A percentile compares a stretch with the other conserved stretches of the same genome.
Conservation (phyloP, 2,113 vertebrate species). For the Chaetodon auriga region DNA sequence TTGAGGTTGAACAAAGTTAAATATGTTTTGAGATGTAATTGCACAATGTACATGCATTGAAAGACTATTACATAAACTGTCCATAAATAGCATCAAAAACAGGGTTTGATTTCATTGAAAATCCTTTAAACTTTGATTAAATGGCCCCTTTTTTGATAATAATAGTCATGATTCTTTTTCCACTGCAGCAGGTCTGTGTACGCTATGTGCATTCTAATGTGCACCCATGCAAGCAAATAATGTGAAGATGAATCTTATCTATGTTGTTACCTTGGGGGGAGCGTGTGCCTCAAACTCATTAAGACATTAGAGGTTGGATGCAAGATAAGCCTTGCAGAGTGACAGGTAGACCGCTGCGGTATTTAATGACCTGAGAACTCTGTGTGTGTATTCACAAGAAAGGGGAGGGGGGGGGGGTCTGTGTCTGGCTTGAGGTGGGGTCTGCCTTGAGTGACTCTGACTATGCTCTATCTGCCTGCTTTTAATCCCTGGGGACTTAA, state of each 20-base stretch:
- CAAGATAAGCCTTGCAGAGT: slow-evolving; percentile 55
- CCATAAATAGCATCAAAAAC: neutral
- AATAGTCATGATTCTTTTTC: neutral
- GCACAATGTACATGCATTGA: neutral
- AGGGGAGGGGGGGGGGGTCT: neutral
- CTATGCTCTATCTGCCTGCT: neutral
- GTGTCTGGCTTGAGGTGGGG: neutral
- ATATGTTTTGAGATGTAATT: neutral
- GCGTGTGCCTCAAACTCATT: slow-evolving; percentile 57
- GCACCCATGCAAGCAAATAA: slow-evolving; percentile 26
- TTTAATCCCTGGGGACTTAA: slow-evolving; percentile 27
- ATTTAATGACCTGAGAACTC: slow-evolving; percentile 49
- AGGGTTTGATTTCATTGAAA: neutral
- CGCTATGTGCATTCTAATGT: slow-evolving; percentile 14
- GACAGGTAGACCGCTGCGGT: slow-evolving; percentile 38
- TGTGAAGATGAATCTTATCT: slow-evolving; percentile 26
- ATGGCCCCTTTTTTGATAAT: neutral
- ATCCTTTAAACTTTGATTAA: too few species aligned
- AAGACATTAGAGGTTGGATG: slow-evolving; percentile 43
- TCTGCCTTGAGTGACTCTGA: slow-evolving; percentile 3
- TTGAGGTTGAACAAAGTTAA: neutral
- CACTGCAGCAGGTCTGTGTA: neutral
- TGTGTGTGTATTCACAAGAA: neutral
- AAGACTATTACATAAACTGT: neutral
- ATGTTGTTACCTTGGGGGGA: slow-evolving; percentile 23